A percentile compares a stretch with the other conserved stretches of the same genome.
Evolutionary conservation across 1,140 invertebrate species (phyloP).

Genomic region (Lutraria rhynchaena): DNA sequence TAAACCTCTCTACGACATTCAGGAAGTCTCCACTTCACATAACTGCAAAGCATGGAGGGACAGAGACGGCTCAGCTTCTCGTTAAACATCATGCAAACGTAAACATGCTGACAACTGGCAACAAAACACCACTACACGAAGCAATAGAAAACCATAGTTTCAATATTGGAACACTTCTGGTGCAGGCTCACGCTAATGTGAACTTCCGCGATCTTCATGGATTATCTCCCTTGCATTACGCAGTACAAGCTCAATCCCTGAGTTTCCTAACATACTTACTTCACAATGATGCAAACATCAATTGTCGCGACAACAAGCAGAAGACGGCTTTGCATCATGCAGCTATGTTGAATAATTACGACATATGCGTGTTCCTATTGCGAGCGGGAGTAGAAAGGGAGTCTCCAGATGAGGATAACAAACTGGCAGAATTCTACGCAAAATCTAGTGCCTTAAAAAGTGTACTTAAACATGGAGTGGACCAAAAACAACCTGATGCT

Average conservation of each 20-base stretch:
- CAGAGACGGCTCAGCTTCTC: slow-evolving; percentile 88
- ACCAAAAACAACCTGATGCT: slow-evolving; percentile 4
- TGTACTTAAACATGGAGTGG: slow-evolving; percentile 24
- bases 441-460: slow-evolving; percentile 24
- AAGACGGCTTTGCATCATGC: slow-evolving; percentile 74
- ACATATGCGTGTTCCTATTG: slow-evolving; percentile 63
- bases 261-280: slow-evolving; percentile 66
- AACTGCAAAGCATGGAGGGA: slow-evolving; percentile 85
- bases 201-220: slow-evolving; percentile 75
- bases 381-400: slow-evolving; percentile 64
- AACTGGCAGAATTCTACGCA: slow-evolving; percentile 60
- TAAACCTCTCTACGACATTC: slow-evolving; percentile 93
- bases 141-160: slow-evolving; percentile 68
- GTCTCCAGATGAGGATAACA: slow-evolving; percentile 66
- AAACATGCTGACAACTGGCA: slow-evolving; percentile 79
- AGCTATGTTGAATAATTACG: slow-evolving; percentile 55
- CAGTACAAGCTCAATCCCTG: slow-evolving; percentile 59
- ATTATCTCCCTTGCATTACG: slow-evolving; percentile 73
- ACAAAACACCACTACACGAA: slow-evolving; percentile 74
- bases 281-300: slow-evolving; percentile 66
- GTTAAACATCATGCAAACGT: slow-evolving; percentile 89
- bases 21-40: slow-evolving; percentile 82
- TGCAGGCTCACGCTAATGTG: slow-evolving; percentile 73
- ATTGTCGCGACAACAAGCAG: slow-evolving; percentile 71
- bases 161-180: slow-evolving; percentile 63